These are phyloP conservation scores for Sinocyclocheilus grahami DNA, from an alignment of 2,113 vertebrate species.

Conservation along the genomic window DNA sequence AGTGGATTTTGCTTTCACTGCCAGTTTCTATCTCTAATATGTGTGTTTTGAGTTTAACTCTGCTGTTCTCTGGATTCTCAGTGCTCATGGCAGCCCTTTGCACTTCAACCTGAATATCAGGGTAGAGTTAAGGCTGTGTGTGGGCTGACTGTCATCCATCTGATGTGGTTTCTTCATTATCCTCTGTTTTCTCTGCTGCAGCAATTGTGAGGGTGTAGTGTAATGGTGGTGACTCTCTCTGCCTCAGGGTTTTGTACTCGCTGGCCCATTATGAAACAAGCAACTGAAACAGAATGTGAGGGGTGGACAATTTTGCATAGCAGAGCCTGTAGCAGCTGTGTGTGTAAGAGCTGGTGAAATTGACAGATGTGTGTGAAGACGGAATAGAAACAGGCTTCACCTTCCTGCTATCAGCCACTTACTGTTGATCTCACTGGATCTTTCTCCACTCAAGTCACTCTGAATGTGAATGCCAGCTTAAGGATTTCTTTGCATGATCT, in stretches of 20 bases:
- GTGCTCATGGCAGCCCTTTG: background rate
- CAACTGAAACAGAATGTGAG: conserved; percentile 60
- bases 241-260: conserved; percentile 28
- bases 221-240: background rate
- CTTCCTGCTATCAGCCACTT: conserved; percentile 10
- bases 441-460: background rate
- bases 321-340: conserved; percentile 6
- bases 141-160: background rate
- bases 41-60: background rate
- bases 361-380: conserved; percentile 20
- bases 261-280: conserved; percentile 64
- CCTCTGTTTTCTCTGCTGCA: background rate
- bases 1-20: background rate
- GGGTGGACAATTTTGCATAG: conserved; percentile 20
- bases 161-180: conserved; percentile 14
- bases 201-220: background rate
- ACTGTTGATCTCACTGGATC: background rate
- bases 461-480: background rate
- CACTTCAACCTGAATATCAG: background rate
- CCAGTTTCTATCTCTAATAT: background rate
- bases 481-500: background rate
- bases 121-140: background rate
- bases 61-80: background rate
- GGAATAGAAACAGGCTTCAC: background rate
- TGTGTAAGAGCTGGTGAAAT: conserved; percentile 20